Percentiles rank a stretch among this genome's conserved stretches.
Conservation (phyloP, 2,888 invertebrate species). For the Odontocolon sp. region DNA sequence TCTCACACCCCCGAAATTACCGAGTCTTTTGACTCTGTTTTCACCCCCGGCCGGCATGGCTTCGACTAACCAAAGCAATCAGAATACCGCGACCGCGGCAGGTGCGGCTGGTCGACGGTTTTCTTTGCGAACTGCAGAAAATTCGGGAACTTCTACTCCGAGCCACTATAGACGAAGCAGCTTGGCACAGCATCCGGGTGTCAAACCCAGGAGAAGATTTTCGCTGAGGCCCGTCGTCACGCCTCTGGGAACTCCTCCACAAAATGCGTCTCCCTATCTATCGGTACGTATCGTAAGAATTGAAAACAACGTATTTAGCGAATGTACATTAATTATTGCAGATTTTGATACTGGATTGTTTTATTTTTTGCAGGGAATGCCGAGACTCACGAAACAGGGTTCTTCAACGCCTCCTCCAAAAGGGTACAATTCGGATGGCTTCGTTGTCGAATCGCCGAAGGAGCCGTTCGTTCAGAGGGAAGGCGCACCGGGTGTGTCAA, state of each 20-base stretch:
- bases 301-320: neutral
- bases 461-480: slow-evolving; percentile 75
- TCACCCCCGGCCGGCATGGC: slow-evolving; percentile 71
- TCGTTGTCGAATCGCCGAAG: slow-evolving; percentile 71
- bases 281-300: slow-evolving; percentile 52
- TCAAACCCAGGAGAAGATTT: slow-evolving; percentile 71
- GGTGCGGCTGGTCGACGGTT: slow-evolving; percentile 65
- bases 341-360: neutral
- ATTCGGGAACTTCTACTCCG: slow-evolving; percentile 64
- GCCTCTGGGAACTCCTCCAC: slow-evolving; percentile 68
- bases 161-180: slow-evolving; percentile 69
- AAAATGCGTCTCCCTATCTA: slow-evolving; percentile 66
- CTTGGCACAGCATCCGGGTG: slow-evolving; percentile 59
- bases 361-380: slow-evolving; percentile 43
- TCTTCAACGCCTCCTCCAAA: slow-evolving; percentile 63
- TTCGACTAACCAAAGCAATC: slow-evolving; percentile 69
- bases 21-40: slow-evolving; percentile 82
- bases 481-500: slow-evolving; percentile 72
- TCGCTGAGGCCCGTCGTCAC: slow-evolving; percentile 76
- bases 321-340: neutral
- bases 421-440: slow-evolving; percentile 65
- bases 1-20: slow-evolving; percentile 81
- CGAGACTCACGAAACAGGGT: slow-evolving; percentile 60
- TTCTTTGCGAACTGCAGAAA: slow-evolving; percentile 71
- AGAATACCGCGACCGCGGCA: slow-evolving; percentile 70